A percentile compares a stretch with the other conserved stretches of the same genome.
Conservation (phyloP, 37 sponge, comb jelly and placozoan genomes). For the Aplysina aerophoba region DNA sequence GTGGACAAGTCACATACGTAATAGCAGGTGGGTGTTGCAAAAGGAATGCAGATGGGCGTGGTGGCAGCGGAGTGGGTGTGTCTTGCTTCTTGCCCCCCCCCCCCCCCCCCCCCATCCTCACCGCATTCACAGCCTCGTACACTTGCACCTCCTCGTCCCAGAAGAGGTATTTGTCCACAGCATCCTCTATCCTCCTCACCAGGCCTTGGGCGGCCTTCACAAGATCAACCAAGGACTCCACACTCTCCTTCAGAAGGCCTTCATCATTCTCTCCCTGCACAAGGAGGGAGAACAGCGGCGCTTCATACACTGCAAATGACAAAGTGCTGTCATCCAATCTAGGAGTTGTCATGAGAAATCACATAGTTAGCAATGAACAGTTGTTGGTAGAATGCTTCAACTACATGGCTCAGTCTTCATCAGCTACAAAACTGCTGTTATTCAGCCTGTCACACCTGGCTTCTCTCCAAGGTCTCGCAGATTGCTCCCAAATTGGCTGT, state of each 20-base stretch:
- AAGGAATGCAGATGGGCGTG: no score
- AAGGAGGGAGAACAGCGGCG: background rate
- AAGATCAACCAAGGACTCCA: background rate
- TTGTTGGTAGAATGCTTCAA: no score
- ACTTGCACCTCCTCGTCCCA: constrained; percentile 91
- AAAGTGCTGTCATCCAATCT: no score
- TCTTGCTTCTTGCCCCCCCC: no score
- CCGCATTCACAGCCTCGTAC: constrained; percentile 57
- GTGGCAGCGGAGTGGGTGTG: no score
- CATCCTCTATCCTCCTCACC: constrained; percentile 76
- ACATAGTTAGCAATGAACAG: no score
- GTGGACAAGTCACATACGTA: no score
- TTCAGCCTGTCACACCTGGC: constrained; percentile 6
- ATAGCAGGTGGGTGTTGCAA: no score
- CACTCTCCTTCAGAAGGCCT: constrained; percentile 7
- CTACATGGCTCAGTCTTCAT: no score
- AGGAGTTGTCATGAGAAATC: no score
- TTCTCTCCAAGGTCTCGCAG: constrained; percentile 62
- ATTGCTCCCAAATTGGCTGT: constrained; percentile 50
- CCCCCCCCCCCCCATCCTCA: no score
- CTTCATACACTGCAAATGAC: background rate
- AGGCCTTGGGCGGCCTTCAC: constrained; percentile 44
- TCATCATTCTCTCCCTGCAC: constrained; percentile 3
- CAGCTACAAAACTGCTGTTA: no score
- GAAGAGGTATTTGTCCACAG: constrained; percentile 80